Conservation (phyloP, 2,113 vertebrate genomes). For the Perccottus glenii region DNA sequence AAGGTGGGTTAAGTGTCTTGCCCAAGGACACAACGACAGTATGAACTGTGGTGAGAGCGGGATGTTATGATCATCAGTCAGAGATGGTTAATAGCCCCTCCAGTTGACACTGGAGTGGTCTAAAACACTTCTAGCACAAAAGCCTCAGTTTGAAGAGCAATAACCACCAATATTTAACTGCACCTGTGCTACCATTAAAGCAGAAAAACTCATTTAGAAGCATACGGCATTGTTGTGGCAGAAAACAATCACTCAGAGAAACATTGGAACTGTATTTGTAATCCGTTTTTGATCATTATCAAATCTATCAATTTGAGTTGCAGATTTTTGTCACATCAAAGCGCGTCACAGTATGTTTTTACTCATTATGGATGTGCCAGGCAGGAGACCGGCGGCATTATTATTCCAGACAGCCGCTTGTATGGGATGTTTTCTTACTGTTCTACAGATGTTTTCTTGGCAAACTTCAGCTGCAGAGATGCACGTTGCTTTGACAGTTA, state of each 20-base stretch:
- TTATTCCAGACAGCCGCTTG: constrained; percentile 12
- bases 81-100: constrained; percentile 54
- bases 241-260: background rate
- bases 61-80: no score
- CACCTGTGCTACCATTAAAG: constrained; percentile 10
- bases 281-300: constrained; percentile 5
- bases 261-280: background rate
- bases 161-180: constrained; percentile 28
- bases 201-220: background rate
- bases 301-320: constrained; percentile 26
- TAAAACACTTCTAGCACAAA: constrained; percentile 33
- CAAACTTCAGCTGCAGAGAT: constrained; percentile 1
- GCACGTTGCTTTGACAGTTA: background rate
- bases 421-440: constrained; percentile 5
- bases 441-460: constrained; percentile 9
- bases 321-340: constrained; percentile 17
- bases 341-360: constrained; percentile 18
- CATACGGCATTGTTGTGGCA: background rate
- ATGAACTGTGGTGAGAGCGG: no score
- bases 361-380: constrained; percentile 14
- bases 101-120: constrained; percentile 56
- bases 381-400: constrained; percentile 10
- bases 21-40: no score
- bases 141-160: constrained; percentile 21
- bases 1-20: no score